phyloP scores from a whole-genome alignment of 2,888 invertebrate genomes.

The Zaprionus lineosus region DNA sequence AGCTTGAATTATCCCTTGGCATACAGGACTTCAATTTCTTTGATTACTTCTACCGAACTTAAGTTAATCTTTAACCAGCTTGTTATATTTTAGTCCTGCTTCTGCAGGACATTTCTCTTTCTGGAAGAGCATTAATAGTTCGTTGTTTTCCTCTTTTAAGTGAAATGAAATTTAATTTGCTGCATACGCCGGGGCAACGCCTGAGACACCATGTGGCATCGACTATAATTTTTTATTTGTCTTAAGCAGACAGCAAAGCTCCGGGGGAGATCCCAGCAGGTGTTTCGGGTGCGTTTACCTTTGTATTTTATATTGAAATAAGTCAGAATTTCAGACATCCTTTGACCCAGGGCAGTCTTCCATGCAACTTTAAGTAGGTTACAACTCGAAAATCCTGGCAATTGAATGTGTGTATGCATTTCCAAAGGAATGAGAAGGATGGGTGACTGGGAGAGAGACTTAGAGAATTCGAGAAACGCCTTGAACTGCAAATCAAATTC shows the following conservation, averaged over 20 bases:
- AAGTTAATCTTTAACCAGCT: too few species aligned
- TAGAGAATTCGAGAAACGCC: slow-evolving; percentile 40
- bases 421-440: slow-evolving; percentile 23
- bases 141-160: neutral
- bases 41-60: too few species aligned
- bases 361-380: slow-evolving; percentile 40
- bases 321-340: neutral
- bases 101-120: too few species aligned
- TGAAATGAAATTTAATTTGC: slow-evolving; percentile 58
- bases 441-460: too few species aligned
- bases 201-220: slow-evolving; percentile 60
- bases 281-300: neutral
- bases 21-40: too few species aligned
- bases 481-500: slow-evolving; percentile 40
- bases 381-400: slow-evolving; percentile 12
- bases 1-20: too few species aligned
- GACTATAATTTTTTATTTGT: slow-evolving; percentile 69
- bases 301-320: slow-evolving; percentile 2
- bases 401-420: slow-evolving; percentile 34
- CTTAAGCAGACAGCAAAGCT: slow-evolving; percentile 31
- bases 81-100: neutral
- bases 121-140: slow-evolving; percentile 33
- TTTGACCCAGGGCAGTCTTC: slow-evolving; percentile 17
- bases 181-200: slow-evolving; percentile 36
- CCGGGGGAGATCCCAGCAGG: slow-evolving; percentile 38